These are phyloP conservation scores for Aegithalos caudatus DNA, from an alignment of 2,113 vertebrate genomes.

Conservation along the genomic window DNA sequence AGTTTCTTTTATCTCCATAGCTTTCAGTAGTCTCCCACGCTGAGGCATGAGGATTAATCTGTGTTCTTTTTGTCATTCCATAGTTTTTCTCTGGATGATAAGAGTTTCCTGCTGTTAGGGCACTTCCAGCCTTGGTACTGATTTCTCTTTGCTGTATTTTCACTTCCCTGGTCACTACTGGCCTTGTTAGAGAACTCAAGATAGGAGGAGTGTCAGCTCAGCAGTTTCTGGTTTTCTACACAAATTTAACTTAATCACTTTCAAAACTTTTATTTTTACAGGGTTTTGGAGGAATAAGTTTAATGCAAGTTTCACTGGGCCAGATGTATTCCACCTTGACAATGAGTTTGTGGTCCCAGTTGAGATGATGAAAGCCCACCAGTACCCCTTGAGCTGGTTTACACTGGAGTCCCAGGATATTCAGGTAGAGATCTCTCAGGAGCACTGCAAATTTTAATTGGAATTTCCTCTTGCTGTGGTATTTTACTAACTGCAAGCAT, in stretches of 20 bases:
- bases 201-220: neutral
- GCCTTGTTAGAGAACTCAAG: neutral
- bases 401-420: constrained; percentile 78
- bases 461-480: neutral
- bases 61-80: neutral
- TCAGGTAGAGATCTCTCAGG: constrained; percentile 73
- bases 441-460: neutral
- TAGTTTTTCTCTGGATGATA: constrained; percentile 5
- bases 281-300: constrained; percentile 89
- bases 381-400: constrained; percentile 84
- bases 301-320: constrained; percentile 81
- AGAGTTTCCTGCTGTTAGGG: neutral
- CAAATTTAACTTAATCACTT: neutral
- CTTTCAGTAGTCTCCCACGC: neutral
- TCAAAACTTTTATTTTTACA: constrained; percentile 39
- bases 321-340: constrained; percentile 82
- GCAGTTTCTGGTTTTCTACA: neutral
- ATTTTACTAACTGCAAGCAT: neutral
- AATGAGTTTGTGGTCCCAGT: constrained; percentile 78
- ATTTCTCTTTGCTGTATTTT: neutral
- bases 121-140: neutral
- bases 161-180: neutral
- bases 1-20: constrained; percentile 25
- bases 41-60: constrained; percentile 2
- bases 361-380: constrained; percentile 88